phyloP scores from a whole-genome alignment of 2,888 invertebrate genomes.

The Polydrusus cervinus region DNA sequence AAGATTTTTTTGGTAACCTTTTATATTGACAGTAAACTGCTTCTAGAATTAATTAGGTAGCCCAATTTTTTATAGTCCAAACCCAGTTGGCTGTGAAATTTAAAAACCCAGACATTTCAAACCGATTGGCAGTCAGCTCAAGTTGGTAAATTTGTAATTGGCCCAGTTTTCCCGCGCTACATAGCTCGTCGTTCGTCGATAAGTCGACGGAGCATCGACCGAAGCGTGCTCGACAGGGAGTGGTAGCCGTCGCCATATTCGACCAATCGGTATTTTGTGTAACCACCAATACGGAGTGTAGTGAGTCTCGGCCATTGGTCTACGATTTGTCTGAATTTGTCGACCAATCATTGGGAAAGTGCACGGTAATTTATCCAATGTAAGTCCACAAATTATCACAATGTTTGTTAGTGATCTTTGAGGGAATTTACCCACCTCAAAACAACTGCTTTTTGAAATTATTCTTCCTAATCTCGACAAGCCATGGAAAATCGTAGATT shows the following conservation, averaged over 20 bases:
- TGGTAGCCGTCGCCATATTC: constrained; percentile 75
- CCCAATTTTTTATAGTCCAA: constrained; percentile 20
- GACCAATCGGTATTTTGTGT: constrained; percentile 53
- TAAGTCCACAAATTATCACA: constrained; percentile 83
- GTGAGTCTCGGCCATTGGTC: constrained; percentile 89
- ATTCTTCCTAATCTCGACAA: neutral
- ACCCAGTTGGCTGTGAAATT: constrained; percentile 28
- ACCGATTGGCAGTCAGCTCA: constrained; percentile 36
- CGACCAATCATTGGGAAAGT: constrained; percentile 93
- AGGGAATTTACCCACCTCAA: constrained; percentile 8
- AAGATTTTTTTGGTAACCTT: too few species aligned
- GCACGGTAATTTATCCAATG: constrained; percentile 82
- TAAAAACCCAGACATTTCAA: constrained; percentile 38
- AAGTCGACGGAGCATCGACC: constrained; percentile 68
- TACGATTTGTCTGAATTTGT: constrained; percentile 77
- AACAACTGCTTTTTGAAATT: constrained; percentile 14
- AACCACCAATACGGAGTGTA: constrained; percentile 80
- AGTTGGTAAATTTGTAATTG: constrained; percentile 65
- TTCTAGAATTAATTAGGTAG: neutral
- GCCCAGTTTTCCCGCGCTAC: constrained; percentile 67
- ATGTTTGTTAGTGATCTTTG: constrained; percentile 67
- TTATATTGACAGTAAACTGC: neutral
- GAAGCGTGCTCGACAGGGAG: constrained; percentile 73
- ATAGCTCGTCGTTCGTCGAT: constrained; percentile 65
- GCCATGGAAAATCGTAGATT: constrained; percentile 1